Conservation (phyloP, 1,140 invertebrate species). For the Drosophila guanche region DNA sequence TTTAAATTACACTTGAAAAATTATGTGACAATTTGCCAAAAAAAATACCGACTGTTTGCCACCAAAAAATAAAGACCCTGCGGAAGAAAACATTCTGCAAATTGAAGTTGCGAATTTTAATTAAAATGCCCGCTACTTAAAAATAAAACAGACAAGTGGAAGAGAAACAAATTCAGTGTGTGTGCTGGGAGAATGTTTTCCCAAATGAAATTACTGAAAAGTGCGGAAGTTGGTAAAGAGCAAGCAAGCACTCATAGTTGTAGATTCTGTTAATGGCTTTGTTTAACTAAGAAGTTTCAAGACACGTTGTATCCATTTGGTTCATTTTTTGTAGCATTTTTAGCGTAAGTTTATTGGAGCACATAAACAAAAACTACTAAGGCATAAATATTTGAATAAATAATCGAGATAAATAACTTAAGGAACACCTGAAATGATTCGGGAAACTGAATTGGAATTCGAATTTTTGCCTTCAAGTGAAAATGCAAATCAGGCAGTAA, state of each 20-base stretch:
- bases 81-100: neutral
- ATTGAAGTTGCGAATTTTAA: slow-evolving; percentile 37
- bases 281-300: slow-evolving; percentile 12
- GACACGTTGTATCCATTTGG: neutral
- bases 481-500: slow-evolving; percentile 58
- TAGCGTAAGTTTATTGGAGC: neutral
- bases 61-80: neutral
- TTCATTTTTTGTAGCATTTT: neutral
- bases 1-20: slow-evolving; percentile 71
- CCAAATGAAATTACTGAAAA: slow-evolving; percentile 11
- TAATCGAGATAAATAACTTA: slow-evolving; percentile 19
- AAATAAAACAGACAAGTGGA: neutral
- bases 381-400: slow-evolving; percentile 32
- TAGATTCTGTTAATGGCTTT: slow-evolving; percentile 24
- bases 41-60: slow-evolving; percentile 8
- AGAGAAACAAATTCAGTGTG: neutral
- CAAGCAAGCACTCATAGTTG: slow-evolving; percentile 11
- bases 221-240: slow-evolving; percentile 7
- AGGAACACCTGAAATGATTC: slow-evolving; percentile 33
- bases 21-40: slow-evolving; percentile 51
- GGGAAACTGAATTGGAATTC: neutral
- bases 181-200: neutral
- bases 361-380: neutral
- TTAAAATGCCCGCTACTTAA: slow-evolving; percentile 29
- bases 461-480: slow-evolving; percentile 27